Conservation (phyloP, 2,888 invertebrate species). For the Acrobasis consociella region DNA sequence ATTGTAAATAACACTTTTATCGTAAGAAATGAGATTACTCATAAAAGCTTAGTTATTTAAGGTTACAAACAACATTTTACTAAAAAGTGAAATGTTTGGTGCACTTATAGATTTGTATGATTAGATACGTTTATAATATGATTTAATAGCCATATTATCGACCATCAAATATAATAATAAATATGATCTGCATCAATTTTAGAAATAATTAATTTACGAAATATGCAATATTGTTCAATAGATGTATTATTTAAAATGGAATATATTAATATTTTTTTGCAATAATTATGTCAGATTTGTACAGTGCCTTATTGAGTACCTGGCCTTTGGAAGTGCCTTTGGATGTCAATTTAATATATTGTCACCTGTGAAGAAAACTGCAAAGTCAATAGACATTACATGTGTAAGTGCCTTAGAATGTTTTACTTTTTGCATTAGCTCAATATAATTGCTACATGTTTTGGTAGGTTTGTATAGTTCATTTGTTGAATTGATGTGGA, state of each 20-base stretch:
- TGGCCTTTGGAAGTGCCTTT: conserved; percentile 58
- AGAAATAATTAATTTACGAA: conserved; percentile 33
- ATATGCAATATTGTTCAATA: conserved; percentile 26
- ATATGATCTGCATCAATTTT: conserved; percentile 48
- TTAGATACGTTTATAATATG: conserved; percentile 18
- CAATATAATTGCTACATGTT: no score
- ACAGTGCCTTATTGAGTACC: conserved; percentile 56
- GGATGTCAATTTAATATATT: conserved; percentile 38
- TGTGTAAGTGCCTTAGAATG: background rate
- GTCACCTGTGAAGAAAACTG: background rate
- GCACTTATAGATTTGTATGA: conserved; percentile 39
- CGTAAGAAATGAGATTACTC: conserved; percentile 48
- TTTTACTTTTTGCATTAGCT: background rate
- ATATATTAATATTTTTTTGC: conserved; percentile 38
- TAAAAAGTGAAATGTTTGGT: conserved; percentile 48
- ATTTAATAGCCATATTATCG: conserved; percentile 68
- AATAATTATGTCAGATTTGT: conserved; percentile 43
- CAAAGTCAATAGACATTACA: background rate
- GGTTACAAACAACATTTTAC: conserved; percentile 40
- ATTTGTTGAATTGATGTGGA: no score
- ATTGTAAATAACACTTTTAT: conserved; percentile 57
- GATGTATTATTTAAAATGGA: conserved; percentile 8
- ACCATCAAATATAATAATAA: conserved; percentile 39
- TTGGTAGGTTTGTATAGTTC: no score
- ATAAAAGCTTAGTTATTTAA: conserved; percentile 35